Evolutionary conservation across 2,797 vertebrate species (phyloP), one percentile per base, ranked within the genome.

Genomic region (Cynopterus sphinx): DNA sequence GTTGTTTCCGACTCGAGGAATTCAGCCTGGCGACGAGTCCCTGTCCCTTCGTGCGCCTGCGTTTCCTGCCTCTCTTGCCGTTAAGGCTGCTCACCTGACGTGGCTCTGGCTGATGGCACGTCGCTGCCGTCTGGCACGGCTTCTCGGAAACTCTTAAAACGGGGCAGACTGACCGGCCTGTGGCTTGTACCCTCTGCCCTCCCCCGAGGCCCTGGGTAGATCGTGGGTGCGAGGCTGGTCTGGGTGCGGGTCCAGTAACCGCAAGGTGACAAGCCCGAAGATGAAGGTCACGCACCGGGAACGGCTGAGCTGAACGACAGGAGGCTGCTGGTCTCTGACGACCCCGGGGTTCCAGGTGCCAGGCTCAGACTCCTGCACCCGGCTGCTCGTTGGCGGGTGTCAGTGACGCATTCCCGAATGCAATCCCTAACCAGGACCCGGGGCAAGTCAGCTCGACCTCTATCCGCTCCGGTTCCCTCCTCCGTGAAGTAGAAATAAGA

Each of bases 261-360:
- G 13, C 46, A 26, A 8, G n/a, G 31, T 33, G 41, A 87, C 19
- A 6, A 24, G 13, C 1, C 0, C 33, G 12, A 68, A 41, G 68
- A 51, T 7, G 36, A 59, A 36, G 67, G 49, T 68, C 28, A 15
- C 12, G 17, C 6, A 24, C 13, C 2, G n/a, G 61, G 68, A 43
- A 28, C 9, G n/a, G 28, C n/a, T n/a, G 31, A 55, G 61, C 0
- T 2, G 36, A 85, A 53, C 46, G 63, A 22, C 2, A 36, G 16
- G 71, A 21, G 21, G 24, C 9, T 0, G 31, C 17, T 33, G 26
- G 36, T 19, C 46, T 13, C 24, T 8, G 61, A 17, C 13, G 75
- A 59, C 61, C 63, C 19, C 10, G 1, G 0, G 8, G 36, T 53
- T 24, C 67, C 28, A 4, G 1, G 6, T 2, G 0, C 4, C 41